Conservation (phyloP, 2,888 invertebrate species). For the Caenorhabditis virilis region DNA sequence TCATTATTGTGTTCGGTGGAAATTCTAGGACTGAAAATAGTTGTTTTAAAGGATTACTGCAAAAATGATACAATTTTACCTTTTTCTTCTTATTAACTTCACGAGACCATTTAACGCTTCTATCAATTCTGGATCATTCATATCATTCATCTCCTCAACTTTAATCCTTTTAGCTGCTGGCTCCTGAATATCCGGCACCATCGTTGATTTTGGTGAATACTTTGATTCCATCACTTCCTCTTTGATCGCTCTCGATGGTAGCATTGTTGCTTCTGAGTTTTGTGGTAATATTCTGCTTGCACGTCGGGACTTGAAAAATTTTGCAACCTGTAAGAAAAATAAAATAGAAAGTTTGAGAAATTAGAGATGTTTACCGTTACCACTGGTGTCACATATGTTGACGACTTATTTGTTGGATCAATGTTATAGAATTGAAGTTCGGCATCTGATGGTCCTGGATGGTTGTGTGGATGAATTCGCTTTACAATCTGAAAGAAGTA, state of each 20-base stretch:
- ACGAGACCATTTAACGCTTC: no score
- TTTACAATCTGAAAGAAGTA: slow-evolving; percentile 8
- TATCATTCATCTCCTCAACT: slow-evolving; percentile 4
- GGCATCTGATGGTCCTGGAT: slow-evolving; percentile 10
- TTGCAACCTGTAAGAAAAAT: no score
- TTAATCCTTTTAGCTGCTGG: not conserved
- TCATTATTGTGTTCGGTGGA: no score
- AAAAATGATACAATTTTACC: no score
- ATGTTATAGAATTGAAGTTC: slow-evolving; percentile 26
- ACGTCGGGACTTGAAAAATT: not conserved
- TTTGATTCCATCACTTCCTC: not conserved
- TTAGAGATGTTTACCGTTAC: no score
- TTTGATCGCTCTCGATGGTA: not conserved
- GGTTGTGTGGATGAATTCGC: slow-evolving; percentile 28
- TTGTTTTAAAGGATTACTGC: no score
- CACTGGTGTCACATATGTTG: not conserved
- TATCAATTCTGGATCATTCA: slow-evolving; percentile 1
- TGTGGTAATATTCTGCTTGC: slow-evolving; percentile 4
- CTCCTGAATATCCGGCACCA: no score
- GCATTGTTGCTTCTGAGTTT: not conserved
- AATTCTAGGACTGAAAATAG: no score
- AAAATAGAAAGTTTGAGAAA: no score
- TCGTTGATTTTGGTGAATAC: not conserved
- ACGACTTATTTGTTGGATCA: not conserved
- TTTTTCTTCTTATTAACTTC: no score